Base-by-base conservation (phyloP, 2,888 invertebrate species). In the Mylabris sibirica region DNA sequence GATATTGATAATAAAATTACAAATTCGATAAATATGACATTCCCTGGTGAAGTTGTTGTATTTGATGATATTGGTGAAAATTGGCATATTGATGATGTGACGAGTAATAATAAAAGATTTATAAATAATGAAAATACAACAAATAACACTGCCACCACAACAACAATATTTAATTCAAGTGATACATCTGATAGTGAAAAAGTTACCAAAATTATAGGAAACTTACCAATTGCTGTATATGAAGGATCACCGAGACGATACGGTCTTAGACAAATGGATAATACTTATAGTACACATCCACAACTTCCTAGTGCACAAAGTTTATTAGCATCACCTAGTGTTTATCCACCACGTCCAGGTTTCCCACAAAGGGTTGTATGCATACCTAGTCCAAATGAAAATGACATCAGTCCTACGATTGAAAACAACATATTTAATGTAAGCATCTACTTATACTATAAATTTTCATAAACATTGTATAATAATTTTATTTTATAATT, bases 151-250 rank as follows among this genome's bases (percentile, higher is more conserved):
- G 79, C 79, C 77, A 63, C 79, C 77, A 63, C 80, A 67, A 44
- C 78, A 68, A 77, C 75, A 74, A 73, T 79, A 66, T 80, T 79
- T 69, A 81, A 79, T 74, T 74, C 77, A 4, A 79, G 80, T 69
- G 79, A 81, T 69, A 79, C 76, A 53, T 53, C 49, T 41, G 82
- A 84, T 72, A 78, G 79, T 66, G 84, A 85, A 67, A 81, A 82
- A 80, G 89, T 90, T 49, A 87, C 91, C 69, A 80, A 80, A 76
- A 90, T 93, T 57, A 94, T 94, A 79, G 94, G 94, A 60, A 92
- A 90, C 84, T 87, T 95, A 78, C 96, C 96, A n/a, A 96, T 97
- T 77, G 95, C 96, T 22, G 95, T 96, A 81, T 97, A 97, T 82
- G 95, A 96, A 77, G 96, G 95, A 17, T 96, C 96, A 57, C 96